phyloP scores from a whole-genome alignment of 2,797 vertebrate species.

The Manis crassicaudata region DNA sequence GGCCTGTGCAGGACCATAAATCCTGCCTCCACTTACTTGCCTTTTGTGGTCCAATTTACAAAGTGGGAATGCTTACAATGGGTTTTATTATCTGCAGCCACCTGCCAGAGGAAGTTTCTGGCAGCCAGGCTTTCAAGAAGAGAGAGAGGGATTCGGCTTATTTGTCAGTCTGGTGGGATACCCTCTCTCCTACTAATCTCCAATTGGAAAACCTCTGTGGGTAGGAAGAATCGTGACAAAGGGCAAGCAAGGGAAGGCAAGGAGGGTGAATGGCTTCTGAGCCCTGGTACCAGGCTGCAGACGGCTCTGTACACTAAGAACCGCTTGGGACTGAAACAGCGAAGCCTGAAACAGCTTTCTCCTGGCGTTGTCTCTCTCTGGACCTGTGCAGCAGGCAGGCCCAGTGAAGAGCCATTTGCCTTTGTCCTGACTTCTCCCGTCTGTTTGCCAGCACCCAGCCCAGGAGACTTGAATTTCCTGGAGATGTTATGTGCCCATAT shows the following conservation, averaged over 20 bases:
- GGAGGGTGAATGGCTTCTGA: constrained; percentile 30
- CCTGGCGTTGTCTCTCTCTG: constrained; percentile 49
- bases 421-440: constrained; percentile 45
- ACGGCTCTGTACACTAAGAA: constrained; percentile 46
- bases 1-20: neutral
- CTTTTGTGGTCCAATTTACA: neutral
- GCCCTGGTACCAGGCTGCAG: neutral
- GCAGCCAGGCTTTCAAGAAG: neutral
- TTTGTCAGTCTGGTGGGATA: neutral
- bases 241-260: neutral
- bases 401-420: constrained; percentile 64
- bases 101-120: neutral
- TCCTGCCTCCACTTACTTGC: neutral
- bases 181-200: neutral
- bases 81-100: neutral
- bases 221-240: neutral
- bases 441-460: constrained; percentile 65
- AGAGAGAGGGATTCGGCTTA: neutral
- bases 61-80: neutral
- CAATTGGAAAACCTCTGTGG: neutral
- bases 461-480: constrained; percentile 60
- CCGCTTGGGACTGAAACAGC: constrained; percentile 49
- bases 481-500: constrained; percentile 33
- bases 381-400: constrained; percentile 48
- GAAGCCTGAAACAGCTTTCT: constrained; percentile 69